phyloP scores from a whole-genome alignment of 2,797 vertebrate genomes.

The Mormyrops boulengeri region DNA sequence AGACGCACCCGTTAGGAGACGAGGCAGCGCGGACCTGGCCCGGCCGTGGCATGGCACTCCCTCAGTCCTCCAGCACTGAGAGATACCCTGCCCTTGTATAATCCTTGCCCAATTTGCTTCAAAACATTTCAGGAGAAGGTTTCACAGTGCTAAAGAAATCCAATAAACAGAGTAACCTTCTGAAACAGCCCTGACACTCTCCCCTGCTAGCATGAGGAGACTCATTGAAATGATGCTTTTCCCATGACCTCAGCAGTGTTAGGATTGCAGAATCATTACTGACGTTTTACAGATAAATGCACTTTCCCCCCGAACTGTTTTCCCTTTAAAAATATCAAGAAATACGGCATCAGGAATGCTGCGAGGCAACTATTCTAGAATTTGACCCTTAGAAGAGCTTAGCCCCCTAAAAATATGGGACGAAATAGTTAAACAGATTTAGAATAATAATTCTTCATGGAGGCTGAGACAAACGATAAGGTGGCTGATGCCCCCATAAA shows the following conservation, averaged over 20 bases:
- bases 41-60: background rate
- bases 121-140: background rate
- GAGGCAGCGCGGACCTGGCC: background rate
- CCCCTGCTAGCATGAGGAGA: background rate
- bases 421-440: background rate
- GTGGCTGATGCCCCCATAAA: background rate
- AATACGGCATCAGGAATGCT: background rate
- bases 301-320: background rate
- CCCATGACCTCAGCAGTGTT: background rate
- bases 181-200: background rate
- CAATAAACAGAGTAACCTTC: slow-evolving; percentile 6
- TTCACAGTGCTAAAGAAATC: background rate
- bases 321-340: background rate
- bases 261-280: background rate
- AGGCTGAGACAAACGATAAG: background rate
- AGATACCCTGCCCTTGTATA: background rate
- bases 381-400: background rate
- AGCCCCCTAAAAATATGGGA: background rate
- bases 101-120: background rate
- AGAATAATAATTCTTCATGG: background rate
- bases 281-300: background rate
- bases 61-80: background rate
- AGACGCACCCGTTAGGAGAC: background rate
- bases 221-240: background rate
- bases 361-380: background rate